Conservation (phyloP, 2,797 vertebrate species). For the Falco cherrug region DNA sequence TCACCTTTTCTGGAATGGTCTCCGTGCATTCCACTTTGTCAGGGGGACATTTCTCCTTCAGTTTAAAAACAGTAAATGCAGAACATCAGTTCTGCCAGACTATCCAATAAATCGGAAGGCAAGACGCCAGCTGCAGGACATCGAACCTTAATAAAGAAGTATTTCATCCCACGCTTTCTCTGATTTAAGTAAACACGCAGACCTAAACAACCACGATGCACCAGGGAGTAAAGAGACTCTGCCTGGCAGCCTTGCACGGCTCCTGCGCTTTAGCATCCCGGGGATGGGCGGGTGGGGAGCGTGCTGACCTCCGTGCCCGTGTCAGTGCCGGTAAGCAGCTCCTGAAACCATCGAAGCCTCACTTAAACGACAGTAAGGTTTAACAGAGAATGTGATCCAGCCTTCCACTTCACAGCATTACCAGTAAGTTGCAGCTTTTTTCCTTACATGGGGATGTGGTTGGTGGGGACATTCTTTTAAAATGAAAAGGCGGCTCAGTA, state of each 20-base stretch:
- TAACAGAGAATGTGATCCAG: background rate
- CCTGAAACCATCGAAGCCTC: background rate
- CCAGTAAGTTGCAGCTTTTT: constrained; percentile 30
- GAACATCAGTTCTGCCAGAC: background rate
- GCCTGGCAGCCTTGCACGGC: background rate
- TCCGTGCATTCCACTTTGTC: background rate
- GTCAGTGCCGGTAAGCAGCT: background rate
- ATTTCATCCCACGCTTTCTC: background rate
- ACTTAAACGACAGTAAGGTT: background rate
- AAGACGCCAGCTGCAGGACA: background rate
- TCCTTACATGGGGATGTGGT: constrained; percentile 58
- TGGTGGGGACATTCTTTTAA: constrained; percentile 46
- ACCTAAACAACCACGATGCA: background rate
- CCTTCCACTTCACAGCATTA: constrained; percentile 8
- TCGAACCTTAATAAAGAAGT: background rate
- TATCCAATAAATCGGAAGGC: background rate
- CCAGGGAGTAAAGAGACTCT: background rate
- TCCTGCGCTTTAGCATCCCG: background rate
- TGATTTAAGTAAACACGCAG: background rate
- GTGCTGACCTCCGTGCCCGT: fast-evolving
- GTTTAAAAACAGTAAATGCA: background rate
- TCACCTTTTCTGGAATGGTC: background rate
- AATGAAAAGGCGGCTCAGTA: constrained; percentile 33
- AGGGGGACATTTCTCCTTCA: background rate
- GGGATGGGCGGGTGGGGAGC: background rate